Base-by-base conservation (phyloP, 2,888 invertebrate genomes). In the Xanthorhoe designata region DNA sequence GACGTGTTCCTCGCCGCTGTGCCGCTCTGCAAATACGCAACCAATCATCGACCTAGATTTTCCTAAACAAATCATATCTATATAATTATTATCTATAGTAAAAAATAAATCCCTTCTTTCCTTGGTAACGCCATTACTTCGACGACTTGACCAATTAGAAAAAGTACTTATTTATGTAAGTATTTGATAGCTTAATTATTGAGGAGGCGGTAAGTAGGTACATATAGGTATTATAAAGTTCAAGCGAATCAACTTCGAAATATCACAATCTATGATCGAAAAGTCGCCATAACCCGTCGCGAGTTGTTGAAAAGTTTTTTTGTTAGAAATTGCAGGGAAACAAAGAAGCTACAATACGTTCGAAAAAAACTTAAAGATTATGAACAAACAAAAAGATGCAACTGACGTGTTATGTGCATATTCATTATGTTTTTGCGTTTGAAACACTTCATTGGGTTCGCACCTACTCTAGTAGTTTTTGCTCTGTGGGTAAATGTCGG, bases 361-460 rank as follows among this genome's bases (percentile, higher is more conserved):
- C 6, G 45, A 15, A 47, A 8, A 6, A 3, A 47, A 2, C 47
- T 47, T 17, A 17, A 47, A 17, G n/a, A 52, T 29, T 24, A 24
- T 24, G 35, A 42, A 52, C 53, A 3, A 0, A 32, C 5, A 32
- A 5, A 58, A 42, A 9, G 18, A 32, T 13, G n/a, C 15, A 19
- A 38, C 24, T 42, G 50, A 58, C 58, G 50, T 61, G 47, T 60
- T 10, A 17, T 15, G 38, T 58, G 55, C 13, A 61, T 53, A 57
- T 61, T 67, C 53, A 64, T 79, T 76, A 71, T 66, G 67, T 78
- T 78, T 79, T 78, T 78, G 71, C 73, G 72, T 71, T 71, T 73
- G 81, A 82, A 80, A 78, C 82, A 78, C 77, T 79, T 83, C 78
- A 84, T 82, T 85, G 82, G 77, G 70, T 81, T 82, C 77, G 78